Conservation (phyloP, 2,113 vertebrate genomes). For the Typhlomys cinereus region DNA sequence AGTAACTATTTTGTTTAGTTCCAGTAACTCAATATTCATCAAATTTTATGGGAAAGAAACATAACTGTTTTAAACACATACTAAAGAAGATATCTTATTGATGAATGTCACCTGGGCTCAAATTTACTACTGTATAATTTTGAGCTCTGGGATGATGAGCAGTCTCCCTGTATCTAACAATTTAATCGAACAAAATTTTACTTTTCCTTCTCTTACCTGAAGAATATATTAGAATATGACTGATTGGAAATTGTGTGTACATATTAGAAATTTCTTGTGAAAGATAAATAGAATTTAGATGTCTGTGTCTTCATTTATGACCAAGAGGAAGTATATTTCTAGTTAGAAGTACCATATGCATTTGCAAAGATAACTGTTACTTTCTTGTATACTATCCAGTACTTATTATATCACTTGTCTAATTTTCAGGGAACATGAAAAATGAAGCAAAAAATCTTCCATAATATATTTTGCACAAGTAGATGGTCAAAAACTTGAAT, state of each 20-base stretch:
- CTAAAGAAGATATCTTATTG: not conserved
- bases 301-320: too few relatives aligned
- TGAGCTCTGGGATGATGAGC: not conserved
- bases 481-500: not conserved
- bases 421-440: not conserved
- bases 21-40: not conserved
- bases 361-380: not conserved
- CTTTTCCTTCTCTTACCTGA: not conserved
- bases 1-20: not conserved
- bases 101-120: not conserved
- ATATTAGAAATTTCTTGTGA: not conserved
- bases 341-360: too few relatives aligned
- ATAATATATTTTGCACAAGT: not conserved
- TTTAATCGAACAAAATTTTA: not conserved
- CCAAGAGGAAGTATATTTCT: too few relatives aligned
- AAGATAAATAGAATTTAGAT: too few relatives aligned
- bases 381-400: not conserved
- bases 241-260: not conserved
- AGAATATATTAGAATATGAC: not conserved
- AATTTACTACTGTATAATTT: not conserved
- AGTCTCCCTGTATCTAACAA: not conserved
- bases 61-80: not conserved
- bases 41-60: not conserved
- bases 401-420: not conserved
- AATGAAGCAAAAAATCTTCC: not conserved